phyloP scores from a whole-genome alignment of 2,888 invertebrate species.

The Himalopsyche kuldschensis region DNA sequence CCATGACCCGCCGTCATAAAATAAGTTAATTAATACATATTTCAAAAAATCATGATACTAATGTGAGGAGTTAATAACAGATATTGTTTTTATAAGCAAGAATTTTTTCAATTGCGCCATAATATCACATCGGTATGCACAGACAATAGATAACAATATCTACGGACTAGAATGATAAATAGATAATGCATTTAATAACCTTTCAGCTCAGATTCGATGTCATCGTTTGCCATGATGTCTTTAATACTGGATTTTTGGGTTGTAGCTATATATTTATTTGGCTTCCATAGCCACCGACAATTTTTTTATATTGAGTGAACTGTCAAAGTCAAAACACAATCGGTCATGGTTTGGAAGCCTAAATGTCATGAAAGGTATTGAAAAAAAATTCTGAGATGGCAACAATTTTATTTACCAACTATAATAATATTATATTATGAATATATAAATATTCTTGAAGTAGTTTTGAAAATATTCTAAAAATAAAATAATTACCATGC shows the following conservation, averaged over 20 bases:
- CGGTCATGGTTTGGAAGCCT: background rate
- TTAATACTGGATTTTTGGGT: background rate
- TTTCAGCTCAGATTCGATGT: conserved; percentile 3
- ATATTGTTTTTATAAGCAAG: no score
- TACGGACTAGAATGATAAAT: background rate
- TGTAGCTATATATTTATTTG: background rate
- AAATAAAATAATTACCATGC: no score
- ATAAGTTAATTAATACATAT: no score
- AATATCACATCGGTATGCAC: background rate
- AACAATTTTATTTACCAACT: background rate
- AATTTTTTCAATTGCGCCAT: background rate
- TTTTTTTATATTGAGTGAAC: background rate
- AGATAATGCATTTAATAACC: background rate
- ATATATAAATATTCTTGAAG: no score
- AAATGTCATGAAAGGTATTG: background rate
- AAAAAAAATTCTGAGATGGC: background rate
- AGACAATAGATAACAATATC: background rate
- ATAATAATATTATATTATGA: no score
- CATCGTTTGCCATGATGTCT: background rate
- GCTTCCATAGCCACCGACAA: background rate
- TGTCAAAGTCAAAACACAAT: background rate
- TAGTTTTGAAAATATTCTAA: no score
- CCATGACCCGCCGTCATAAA: no score
- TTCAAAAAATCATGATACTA: no score
- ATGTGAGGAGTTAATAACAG: no score